phyloP scores from a whole-genome alignment of 2,888 invertebrate species.

The Heliothis peltigera region DNA sequence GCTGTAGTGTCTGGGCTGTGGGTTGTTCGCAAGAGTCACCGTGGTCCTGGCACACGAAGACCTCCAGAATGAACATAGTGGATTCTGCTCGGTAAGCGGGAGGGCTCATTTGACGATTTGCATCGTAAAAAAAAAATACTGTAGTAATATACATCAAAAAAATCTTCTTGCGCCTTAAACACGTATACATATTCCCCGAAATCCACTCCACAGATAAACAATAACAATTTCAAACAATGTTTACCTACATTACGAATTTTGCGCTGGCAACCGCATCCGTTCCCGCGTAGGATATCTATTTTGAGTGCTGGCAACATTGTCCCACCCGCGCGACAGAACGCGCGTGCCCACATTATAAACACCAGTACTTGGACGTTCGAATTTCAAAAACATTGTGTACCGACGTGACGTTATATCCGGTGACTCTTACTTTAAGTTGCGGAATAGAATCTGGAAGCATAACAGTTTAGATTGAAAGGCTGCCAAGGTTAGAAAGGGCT shows the following conservation, averaged over 20 bases:
- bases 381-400: slow-evolving; percentile 86
- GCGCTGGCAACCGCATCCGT: slow-evolving; percentile 68
- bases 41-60: no score
- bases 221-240: slow-evolving; percentile 65
- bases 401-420: slow-evolving; percentile 88
- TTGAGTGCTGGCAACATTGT: slow-evolving; percentile 86
- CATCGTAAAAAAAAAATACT: no score
- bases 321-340: slow-evolving; percentile 84
- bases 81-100: no score
- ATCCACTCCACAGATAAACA: slow-evolving; percentile 64
- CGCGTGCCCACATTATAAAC: slow-evolving; percentile 87
- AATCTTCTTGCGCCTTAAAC: slow-evolving; percentile 27
- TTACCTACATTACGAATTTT: slow-evolving; percentile 63
- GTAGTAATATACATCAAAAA: no score
- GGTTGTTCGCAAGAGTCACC: no score
- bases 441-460: slow-evolving; percentile 53
- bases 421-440: slow-evolving; percentile 77
- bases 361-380: slow-evolving; percentile 82
- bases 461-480: slow-evolving; percentile 49
- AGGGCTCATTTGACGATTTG: no score
- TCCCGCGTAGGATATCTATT: slow-evolving; percentile 76
- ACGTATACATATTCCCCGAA: slow-evolving; percentile 57
- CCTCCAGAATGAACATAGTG: no score
- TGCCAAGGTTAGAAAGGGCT: slow-evolving; percentile 39
- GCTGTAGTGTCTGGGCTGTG: no score